Base-by-base conservation (phyloP, 2,113 vertebrate genomes). In the Suncus etruscus region DNA sequence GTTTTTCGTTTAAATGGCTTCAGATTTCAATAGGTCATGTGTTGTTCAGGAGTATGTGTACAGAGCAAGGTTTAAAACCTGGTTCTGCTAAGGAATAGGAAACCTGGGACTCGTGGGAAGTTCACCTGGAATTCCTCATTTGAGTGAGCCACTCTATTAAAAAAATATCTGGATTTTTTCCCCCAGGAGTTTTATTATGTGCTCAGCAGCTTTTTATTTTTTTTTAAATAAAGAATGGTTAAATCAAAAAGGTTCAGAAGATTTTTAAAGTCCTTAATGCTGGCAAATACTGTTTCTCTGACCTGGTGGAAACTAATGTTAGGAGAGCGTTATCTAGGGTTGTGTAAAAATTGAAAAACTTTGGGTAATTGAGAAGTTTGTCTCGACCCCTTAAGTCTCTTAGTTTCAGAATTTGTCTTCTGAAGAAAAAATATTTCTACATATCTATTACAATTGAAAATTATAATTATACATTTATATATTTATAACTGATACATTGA, bases 1-100 rank as follows among this genome's bases (percentile, higher is more conserved):
- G 70, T 74, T 77, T 85, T 87, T 87, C 29, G 39, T 75, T 83
- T 78, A 8, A 65, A 47, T 82, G 14, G 16, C 29, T 92, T 86
- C 51, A 78, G 47, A 32, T 65, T 87, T 45, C 29, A 8, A 72
- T 27, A 80, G 14, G 39, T 75, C 22, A 25, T 89, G 50, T 22
- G 8, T 72, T 85, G 9, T 76, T 72, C 10, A 84, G 0, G 15
- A 87, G 76, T 20, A 80, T 39, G 39, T 39, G 39, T 24, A 91
- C 39, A 54, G 2, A 47, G 27, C 1, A 45, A 86, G 25, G 70
- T 18, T 20, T 84, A 20, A 89, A 22, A 70, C 9, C 12, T 31
- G 4, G 8, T 20, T 87, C 39, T 81, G 20, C 3, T 47, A 91
- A 63, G 4, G 6, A 76, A 61, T 31, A 73, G 14, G 63, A 93